Percentiles rank a stretch among this genome's conserved stretches.
phyloP scores from a whole-genome alignment of 2,113 vertebrate genomes.

The Ardeotis arabs region DNA sequence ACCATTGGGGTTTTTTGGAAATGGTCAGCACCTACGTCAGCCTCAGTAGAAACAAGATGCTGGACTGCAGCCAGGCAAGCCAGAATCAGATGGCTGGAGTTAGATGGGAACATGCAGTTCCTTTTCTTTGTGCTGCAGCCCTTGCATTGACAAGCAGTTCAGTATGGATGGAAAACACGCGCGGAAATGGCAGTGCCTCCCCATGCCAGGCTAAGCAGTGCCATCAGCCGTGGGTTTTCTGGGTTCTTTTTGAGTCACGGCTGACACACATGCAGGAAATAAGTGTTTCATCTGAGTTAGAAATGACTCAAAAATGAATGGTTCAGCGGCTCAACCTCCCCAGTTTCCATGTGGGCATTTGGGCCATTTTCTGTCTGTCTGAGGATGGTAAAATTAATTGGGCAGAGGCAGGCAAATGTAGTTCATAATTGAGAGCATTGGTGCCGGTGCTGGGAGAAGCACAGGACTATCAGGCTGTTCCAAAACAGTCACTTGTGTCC shows the following conservation, averaged over 20 bases:
- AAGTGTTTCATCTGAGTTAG: not conserved
- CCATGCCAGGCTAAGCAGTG: not conserved
- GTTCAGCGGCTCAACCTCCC: not conserved
- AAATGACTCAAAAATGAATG: not conserved
- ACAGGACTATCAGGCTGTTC: accelerated
- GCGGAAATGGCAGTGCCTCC: not conserved
- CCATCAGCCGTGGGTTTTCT: not conserved
- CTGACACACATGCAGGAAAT: not conserved
- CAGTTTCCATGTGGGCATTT: not conserved
- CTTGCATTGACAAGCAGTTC: not conserved
- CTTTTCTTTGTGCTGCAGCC: not conserved
- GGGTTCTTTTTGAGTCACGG: not conserved
- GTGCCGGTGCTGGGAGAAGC: not conserved
- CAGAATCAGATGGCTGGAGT: not conserved
- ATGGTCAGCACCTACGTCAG: not conserved
- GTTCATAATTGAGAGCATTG: not conserved
- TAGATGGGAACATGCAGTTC: not conserved
- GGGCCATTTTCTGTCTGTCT: not conserved
- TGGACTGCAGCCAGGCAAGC: not conserved
- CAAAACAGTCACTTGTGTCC: not conserved
- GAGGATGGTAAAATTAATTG: not conserved
- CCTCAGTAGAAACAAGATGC: not conserved
- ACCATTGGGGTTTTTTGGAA: not conserved
- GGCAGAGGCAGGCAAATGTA: not conserved
- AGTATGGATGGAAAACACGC: not conserved